A percentile compares a stretch with the other conserved stretches of the same genome.
Conservation (phyloP, 2,113 vertebrate genomes). For the Peromyscus californicus region DNA sequence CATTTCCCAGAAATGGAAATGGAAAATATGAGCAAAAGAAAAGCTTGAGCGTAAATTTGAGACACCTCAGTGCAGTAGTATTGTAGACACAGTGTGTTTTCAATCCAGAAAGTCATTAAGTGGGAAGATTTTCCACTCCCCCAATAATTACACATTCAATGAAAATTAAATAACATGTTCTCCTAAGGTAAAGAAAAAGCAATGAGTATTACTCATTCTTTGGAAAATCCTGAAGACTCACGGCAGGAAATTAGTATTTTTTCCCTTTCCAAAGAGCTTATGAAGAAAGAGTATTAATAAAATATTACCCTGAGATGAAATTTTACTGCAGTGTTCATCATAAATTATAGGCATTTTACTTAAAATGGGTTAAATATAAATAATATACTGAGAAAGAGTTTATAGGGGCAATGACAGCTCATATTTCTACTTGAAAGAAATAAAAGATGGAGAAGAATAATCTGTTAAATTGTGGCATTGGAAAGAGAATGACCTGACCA, state of each 20-base stretch:
- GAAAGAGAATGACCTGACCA: neutral
- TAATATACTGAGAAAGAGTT: constrained; percentile 38
- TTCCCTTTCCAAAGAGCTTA: constrained; percentile 1
- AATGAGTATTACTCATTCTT: constrained; percentile 45
- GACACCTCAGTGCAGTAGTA: neutral
- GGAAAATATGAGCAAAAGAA: constrained; percentile 34
- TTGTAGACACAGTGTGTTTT: neutral
- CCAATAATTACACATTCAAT: constrained; percentile 5
- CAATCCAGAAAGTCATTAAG: constrained; percentile 15
- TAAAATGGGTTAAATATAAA: constrained; percentile 68
- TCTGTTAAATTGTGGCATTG: constrained; percentile 9
- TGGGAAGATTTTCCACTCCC: neutral
- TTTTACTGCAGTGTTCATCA: constrained; percentile 29
- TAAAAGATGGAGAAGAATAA: constrained; percentile 11
- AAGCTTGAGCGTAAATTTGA: neutral
- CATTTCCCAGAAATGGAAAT: constrained; percentile 34
- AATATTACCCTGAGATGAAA: constrained; percentile 56
- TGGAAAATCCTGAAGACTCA: constrained; percentile 62
- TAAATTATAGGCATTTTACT: constrained; percentile 66
- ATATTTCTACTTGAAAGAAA: constrained; percentile 59
- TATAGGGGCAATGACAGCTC: constrained; percentile 39
- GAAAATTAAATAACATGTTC: constrained; percentile 58
- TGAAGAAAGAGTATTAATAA: constrained; percentile 60
- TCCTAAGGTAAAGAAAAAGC: constrained; percentile 60
- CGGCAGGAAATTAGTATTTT: constrained; percentile 38